These are phyloP conservation scores for Loripinus fragilis DNA, from an alignment of 2,888 invertebrate genomes.

Conservation along the genomic window DNA sequence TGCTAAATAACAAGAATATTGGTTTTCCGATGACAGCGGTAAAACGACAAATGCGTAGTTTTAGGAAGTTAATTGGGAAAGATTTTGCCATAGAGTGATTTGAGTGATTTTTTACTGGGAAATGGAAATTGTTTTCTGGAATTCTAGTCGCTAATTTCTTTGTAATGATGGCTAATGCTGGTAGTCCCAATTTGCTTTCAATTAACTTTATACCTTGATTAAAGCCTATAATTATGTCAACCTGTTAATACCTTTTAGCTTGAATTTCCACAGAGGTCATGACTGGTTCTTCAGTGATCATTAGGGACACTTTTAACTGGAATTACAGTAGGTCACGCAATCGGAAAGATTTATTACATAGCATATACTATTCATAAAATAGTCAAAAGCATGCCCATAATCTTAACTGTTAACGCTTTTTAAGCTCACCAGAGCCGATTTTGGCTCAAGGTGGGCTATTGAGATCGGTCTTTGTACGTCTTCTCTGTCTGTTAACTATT, in stretches of 20 bases:
- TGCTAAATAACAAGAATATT: conserved; percentile 16
- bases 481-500: too few relatives aligned
- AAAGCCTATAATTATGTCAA: background rate
- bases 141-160: conserved; percentile 3
- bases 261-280: conserved; percentile 5
- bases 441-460: too few relatives aligned
- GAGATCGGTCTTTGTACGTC: too few relatives aligned
- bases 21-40: conserved; percentile 14
- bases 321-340: too few relatives aligned
- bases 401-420: too few relatives aligned
- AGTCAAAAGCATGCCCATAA: too few relatives aligned
- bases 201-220: conserved; percentile 13
- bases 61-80: conserved; percentile 9
- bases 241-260: background rate
- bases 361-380: too few relatives aligned
- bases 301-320: background rate
- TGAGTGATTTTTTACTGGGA: conserved; percentile 1
- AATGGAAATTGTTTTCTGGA: background rate
- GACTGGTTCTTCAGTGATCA: background rate
- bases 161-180: background rate
- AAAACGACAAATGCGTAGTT: conserved; percentile 12
- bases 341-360: too few relatives aligned
- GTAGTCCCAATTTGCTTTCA: background rate
- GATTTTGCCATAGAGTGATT: conserved; percentile 9
- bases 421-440: too few relatives aligned